Conservation (phyloP, 2,797 vertebrate genomes). For the Rhinoraja longicauda region DNA sequence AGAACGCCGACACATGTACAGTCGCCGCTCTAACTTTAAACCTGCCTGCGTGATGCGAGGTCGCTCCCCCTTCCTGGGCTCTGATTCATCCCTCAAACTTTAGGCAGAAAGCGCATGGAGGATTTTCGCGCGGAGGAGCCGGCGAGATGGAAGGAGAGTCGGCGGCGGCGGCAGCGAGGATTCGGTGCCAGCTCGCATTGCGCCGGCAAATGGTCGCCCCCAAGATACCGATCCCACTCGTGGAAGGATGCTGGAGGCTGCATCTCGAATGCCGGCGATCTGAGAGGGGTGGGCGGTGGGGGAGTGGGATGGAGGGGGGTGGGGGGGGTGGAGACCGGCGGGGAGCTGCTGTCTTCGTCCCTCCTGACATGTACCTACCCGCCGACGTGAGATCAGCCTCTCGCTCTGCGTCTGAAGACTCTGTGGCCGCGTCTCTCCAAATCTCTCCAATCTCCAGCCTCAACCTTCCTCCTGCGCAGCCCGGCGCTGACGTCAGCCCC, state of each 20-base stretch:
- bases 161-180: neutral
- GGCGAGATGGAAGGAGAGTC: neutral
- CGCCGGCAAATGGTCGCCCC: neutral
- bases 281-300: neutral
- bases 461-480: neutral
- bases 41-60: neutral
- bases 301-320: neutral
- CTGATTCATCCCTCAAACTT: neutral
- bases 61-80: neutral
- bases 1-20: neutral
- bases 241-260: neutral
- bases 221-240: neutral
- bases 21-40: neutral
- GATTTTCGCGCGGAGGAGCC: neutral
- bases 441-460: neutral
- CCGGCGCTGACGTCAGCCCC: constrained; percentile 2
- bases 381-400: neutral
- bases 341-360: neutral
- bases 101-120: neutral
- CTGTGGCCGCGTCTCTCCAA: neutral
- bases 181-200: neutral
- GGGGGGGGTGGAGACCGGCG: neutral
- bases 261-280: neutral
- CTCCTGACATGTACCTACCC: constrained; percentile 1
- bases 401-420: neutral